Percentiles rank a stretch among this genome's conserved stretches.
These are phyloP conservation scores for Eulemur macaco DNA, from an alignment of 2,113 vertebrate species.

Conservation along the genomic window DNA sequence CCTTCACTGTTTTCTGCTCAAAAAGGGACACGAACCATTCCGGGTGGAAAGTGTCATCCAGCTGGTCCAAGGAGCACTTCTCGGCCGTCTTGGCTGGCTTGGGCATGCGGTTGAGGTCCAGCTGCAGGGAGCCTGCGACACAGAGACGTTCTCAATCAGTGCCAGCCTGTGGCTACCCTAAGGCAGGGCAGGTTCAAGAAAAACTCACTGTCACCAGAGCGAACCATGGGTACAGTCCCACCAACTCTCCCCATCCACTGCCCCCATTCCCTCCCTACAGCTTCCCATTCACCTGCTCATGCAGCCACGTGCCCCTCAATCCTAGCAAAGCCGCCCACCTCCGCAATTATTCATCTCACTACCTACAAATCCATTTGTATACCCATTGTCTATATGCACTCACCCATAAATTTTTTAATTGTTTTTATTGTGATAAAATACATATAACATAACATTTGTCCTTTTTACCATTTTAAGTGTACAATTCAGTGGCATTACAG, in stretches of 20 bases:
- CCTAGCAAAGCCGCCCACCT: background rate
- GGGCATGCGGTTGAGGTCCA: constrained; percentile 96
- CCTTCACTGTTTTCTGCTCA: constrained; percentile 95
- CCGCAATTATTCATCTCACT: background rate
- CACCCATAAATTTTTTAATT: background rate
- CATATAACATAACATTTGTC: background rate
- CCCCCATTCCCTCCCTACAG: background rate
- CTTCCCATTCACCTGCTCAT: background rate
- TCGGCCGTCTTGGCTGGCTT: constrained; percentile 92
- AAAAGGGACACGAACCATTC: constrained; percentile 92
- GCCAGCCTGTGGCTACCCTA: background rate
- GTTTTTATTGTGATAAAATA: constrained; percentile 4
- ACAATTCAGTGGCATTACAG: background rate
- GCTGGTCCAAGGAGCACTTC: constrained; percentile 89
- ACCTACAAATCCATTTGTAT: background rate
- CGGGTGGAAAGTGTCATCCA: constrained; percentile 78
- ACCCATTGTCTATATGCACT: background rate
- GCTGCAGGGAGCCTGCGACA: constrained; percentile 89
- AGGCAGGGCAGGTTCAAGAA: background rate
- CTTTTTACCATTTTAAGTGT: background rate
- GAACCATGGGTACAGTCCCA: background rate
- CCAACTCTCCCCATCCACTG: background rate
- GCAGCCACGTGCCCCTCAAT: no score
- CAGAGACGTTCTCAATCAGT: background rate
- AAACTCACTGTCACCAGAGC: background rate